Evolutionary conservation across 2,888 invertebrate genomes (phyloP).

Genomic region (Malacosoma neustria): DNA sequence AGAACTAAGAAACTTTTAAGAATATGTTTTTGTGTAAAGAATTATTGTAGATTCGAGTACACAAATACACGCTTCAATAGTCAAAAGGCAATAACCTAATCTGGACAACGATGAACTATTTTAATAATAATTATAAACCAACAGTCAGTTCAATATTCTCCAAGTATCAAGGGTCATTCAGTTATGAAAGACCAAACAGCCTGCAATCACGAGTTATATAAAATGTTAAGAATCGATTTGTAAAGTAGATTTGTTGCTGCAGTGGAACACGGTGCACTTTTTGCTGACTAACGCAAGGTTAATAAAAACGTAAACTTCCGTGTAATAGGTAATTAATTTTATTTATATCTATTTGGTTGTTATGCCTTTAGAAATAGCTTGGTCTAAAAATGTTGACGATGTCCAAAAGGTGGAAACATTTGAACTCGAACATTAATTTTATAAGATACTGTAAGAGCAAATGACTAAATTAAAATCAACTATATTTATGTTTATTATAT

Average conservation of each 20-base stretch:
- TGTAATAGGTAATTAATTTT: constrained; percentile 1
- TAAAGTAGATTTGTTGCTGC: constrained; percentile 34
- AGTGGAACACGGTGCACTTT: constrained; percentile 25
- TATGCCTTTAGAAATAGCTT: neutral
- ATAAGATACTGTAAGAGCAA: too few species aligned
- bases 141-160: constrained; percentile 3
- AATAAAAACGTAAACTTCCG: constrained; percentile 16
- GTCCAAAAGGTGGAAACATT: too few species aligned
- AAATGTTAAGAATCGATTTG: constrained; percentile 44
- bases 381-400: neutral
- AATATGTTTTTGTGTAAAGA: too few species aligned
- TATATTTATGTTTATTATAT: too few species aligned
- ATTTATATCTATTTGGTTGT: neutral
- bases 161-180: constrained; percentile 18
- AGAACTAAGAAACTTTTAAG: too few species aligned
- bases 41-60: too few species aligned
- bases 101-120: neutral
- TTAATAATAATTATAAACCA: neutral
- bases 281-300: constrained; percentile 26
- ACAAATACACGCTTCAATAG: neutral
- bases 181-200: constrained; percentile 46
- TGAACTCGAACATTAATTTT: too few species aligned
- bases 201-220: constrained; percentile 61
- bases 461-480: too few species aligned
- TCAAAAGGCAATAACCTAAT: neutral